Percentiles rank a stretch among this genome's conserved stretches.
Conservation (phyloP, 2,797 vertebrate genomes). For the Rhyacichthys aspro region DNA sequence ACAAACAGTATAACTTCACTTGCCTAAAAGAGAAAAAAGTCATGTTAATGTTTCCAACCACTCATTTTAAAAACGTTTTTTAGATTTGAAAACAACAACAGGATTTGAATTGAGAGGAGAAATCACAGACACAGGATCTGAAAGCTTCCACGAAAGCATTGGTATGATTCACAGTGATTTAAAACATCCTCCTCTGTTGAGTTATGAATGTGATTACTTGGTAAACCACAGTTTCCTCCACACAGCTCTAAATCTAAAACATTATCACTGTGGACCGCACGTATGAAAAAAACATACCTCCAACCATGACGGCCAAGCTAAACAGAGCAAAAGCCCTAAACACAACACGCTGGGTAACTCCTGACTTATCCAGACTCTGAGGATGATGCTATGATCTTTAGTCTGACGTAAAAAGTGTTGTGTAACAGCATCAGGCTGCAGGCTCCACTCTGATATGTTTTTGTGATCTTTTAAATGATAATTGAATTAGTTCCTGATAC, state of each 20-base stretch:
- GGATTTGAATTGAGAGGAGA: neutral
- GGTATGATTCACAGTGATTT: constrained; percentile 28
- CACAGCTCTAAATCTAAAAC: constrained; percentile 33
- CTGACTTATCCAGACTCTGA: constrained; percentile 6
- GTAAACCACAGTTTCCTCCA: constrained; percentile 39
- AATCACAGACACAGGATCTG: constrained; percentile 26
- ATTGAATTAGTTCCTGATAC: constrained; percentile 1
- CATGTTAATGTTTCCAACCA: too few relatives aligned
- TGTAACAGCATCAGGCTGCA: constrained; percentile 6
- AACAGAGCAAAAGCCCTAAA: constrained; percentile 29
- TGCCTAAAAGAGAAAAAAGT: too few relatives aligned
- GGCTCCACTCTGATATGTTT: neutral
- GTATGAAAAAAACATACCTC: constrained; percentile 28
- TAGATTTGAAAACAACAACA: constrained; percentile 9
- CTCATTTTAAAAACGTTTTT: too few relatives aligned
- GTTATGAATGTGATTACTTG: constrained; percentile 27
- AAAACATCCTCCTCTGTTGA: constrained; percentile 29
- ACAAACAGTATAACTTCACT: too few relatives aligned
- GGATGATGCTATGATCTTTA: neutral
- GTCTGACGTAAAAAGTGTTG: constrained; percentile 1
- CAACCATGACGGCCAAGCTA: constrained; percentile 34
- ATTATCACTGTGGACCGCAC: constrained; percentile 35
- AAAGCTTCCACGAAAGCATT: constrained; percentile 22
- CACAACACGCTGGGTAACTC: constrained; percentile 11
- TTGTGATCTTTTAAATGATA: constrained; percentile 5